A percentile compares a stretch with the other conserved stretches of the same genome.
These are phyloP conservation scores for Polia nebulosa DNA, from an alignment of 2,888 invertebrate genomes.

Conservation along the genomic window DNA sequence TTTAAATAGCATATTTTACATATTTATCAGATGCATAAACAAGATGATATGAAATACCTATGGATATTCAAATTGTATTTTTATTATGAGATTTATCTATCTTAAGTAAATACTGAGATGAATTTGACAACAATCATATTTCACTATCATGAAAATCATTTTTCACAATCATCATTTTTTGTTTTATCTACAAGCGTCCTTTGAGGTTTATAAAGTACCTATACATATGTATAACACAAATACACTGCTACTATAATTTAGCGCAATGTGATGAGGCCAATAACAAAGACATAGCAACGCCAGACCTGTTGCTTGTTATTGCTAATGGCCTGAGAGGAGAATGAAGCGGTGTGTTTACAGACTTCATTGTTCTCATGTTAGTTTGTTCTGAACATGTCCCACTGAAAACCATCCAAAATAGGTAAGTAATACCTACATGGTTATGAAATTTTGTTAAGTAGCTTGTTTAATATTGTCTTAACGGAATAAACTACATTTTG, in stretches of 20 bases:
- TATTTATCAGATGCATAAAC: constrained; percentile 11
- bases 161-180: neutral
- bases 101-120: neutral
- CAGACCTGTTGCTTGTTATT: constrained; percentile 14
- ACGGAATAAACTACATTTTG: neutral
- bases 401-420: neutral
- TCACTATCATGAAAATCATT: neutral
- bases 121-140: neutral
- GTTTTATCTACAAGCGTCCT: neutral
- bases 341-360: neutral
- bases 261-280: neutral
- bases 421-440: neutral
- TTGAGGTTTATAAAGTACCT: neutral
- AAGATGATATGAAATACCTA: constrained; percentile 7
- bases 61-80: constrained; percentile 29
- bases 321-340: neutral
- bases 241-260: too few species aligned
- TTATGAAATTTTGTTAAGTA: neutral
- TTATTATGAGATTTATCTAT: neutral
- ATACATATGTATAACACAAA: too few species aligned
- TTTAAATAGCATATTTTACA: constrained; percentile 15
- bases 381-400: neutral
- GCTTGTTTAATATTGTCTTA: neutral
- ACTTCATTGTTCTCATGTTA: neutral
- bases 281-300: neutral